Percentiles rank a stretch among this genome's conserved stretches.
Evolutionary conservation across 2,797 vertebrate genomes (phyloP).

Genomic region (Tenualosa thibaudeaui): DNA sequence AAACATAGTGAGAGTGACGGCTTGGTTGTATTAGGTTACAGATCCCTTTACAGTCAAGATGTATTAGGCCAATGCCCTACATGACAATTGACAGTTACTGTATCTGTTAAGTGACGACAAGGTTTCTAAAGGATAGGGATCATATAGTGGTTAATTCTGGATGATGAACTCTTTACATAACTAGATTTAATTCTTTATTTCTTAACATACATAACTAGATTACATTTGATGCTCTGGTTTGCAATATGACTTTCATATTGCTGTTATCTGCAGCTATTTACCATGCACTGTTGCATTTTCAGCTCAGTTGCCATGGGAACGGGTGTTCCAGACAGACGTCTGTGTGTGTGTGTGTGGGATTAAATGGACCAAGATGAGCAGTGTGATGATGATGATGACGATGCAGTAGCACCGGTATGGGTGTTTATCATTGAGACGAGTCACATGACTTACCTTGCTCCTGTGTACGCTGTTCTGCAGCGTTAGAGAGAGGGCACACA

Average conservation of each 20-base stretch:
- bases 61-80: neutral
- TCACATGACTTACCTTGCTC: constrained; percentile 13
- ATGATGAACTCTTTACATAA: neutral
- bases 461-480: neutral
- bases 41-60: neutral
- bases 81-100: neutral
- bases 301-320: neutral
- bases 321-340: neutral
- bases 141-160: neutral
- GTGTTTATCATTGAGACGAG: neutral
- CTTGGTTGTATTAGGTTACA: neutral
- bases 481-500: neutral
- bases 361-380: neutral
- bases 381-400: neutral
- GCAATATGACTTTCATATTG: neutral
- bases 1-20: neutral
- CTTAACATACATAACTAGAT: neutral
- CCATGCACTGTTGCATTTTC: neutral
- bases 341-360: neutral
- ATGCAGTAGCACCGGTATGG: neutral
- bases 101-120: neutral
- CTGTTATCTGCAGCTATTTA: neutral
- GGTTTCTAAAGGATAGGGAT: neutral
- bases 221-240: neutral
- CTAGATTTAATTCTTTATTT: neutral